Evolutionary conservation across 30 jellyfish, hydroid and myxozoan species (phyloP), one percentile per base, ranked within the genome.

Genomic region (Aurelia coerulea): DNA sequence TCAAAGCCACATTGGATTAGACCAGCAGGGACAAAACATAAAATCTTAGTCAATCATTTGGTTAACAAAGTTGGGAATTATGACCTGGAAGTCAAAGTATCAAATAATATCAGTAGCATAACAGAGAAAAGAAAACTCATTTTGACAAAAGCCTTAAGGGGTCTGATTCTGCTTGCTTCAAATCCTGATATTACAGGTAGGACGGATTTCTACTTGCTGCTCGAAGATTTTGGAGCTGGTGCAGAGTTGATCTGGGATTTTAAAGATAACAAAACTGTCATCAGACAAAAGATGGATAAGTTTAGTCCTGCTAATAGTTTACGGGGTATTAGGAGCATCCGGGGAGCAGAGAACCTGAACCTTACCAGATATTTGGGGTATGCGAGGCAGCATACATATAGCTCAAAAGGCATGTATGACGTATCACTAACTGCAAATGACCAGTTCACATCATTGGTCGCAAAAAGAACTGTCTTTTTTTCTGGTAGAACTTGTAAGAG

Each of bases 231-330:
- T 33, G 83, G 67, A 11, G 34, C 34, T 5, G n/a, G 62, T 58
- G 15, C 77, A 33, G 10, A 39, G 49, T 81, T 67, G 18, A 14
- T 14, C 32, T 81, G 91, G 91, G 65, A 52, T n/a, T 81, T 81
- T 81, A 83, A 83, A 68, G 82, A 81, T 51, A 76, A 39, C 5
- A 39, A 83, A 10, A 33, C 52, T 2, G 50, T 53, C 19, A n/a
- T 19, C n/a, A 81, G 2, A 11, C 50, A 11, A 18, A 53, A 60
- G 12, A 32, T 52, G 17, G 17, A 52, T 10, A 16, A 17, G n/a
- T 52, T 81, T 15, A 5, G 31, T 16, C 75, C 91, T 16, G 91
- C 91, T 17, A 32, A 5, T 3, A 60, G 41, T 53, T 23, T 81
- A 32, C 91, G 69, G 1, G 58, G 58, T 54, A 81, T 81, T 5